Evolutionary conservation across 2,113 vertebrate genomes (phyloP).

Genomic region (Arenaria interpres): DNA sequence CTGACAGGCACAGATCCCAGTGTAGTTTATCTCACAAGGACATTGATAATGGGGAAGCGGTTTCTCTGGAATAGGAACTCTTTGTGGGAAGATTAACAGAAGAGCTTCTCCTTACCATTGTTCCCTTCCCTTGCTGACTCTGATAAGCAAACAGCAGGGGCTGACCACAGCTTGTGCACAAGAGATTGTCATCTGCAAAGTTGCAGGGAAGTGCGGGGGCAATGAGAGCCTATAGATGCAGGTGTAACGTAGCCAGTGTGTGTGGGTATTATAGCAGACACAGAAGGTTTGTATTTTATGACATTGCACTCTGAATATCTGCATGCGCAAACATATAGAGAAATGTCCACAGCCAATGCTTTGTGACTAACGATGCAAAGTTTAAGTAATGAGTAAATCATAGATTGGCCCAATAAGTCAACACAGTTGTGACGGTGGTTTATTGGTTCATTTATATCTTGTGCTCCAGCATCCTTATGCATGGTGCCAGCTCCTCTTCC

Average conservation of each 20-base stretch:
- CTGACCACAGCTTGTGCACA: neutral
- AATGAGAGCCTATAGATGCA: rapidly evolving
- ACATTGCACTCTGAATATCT: neutral
- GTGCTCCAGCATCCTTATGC: neutral
- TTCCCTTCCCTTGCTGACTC: neutral
- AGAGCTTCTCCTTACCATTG: neutral
- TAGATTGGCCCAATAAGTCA: neutral
- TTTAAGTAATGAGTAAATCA: neutral
- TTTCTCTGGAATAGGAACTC: neutral
- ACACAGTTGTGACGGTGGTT: rapidly evolving
- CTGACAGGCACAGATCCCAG: neutral
- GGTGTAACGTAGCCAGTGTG: rapidly evolving
- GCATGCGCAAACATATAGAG: rapidly evolving
- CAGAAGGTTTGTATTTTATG: neutral
- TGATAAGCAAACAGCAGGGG: neutral
- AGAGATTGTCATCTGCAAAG: neutral
- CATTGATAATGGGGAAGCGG: rapidly evolving
- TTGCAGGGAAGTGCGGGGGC: neutral
- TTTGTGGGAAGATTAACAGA: neutral
- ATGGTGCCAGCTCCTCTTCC: neutral
- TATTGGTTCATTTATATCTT: neutral
- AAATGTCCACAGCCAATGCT: neutral
- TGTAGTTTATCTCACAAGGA: neutral
- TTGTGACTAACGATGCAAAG: neutral
- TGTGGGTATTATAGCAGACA: neutral